Conservation (phyloP, 2,797 vertebrate genomes). For the Vireo griseus region DNA sequence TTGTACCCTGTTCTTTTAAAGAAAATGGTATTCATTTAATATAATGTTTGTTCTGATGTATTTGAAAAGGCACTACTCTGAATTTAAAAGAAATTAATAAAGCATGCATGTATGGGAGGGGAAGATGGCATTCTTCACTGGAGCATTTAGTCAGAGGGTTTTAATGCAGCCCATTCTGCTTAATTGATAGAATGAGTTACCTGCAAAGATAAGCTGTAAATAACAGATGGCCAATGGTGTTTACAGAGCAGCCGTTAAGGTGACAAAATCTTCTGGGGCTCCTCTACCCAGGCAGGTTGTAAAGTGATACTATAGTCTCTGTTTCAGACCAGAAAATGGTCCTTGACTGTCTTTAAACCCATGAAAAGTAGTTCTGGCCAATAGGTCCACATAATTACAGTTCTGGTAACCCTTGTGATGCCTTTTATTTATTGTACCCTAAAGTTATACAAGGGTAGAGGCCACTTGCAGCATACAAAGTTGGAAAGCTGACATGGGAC, state of each 20-base stretch:
- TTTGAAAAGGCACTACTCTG: constrained; percentile 12
- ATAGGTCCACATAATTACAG: neutral
- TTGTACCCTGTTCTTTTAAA: constrained; percentile 18
- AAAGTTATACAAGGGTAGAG: neutral
- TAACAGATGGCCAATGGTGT: neutral
- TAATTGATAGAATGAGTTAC: neutral
- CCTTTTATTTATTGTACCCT: neutral
- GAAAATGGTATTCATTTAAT: constrained; percentile 34
- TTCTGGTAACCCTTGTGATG: neutral
- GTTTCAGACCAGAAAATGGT: neutral
- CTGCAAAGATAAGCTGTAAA: neutral
- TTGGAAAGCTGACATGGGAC: neutral
- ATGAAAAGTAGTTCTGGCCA: neutral
- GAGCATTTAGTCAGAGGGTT: neutral
- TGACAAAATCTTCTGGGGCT: neutral
- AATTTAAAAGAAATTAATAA: constrained; percentile 44
- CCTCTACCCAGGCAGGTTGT: neutral
- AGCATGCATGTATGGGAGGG: neutral
- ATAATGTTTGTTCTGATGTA: neutral
- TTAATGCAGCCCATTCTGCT: neutral
- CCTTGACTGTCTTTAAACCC: neutral
- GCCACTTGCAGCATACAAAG: neutral
- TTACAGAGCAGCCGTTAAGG: neutral
- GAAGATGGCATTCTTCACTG: neutral
- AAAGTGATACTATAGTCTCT: neutral